Base-by-base conservation (phyloP, 2,888 invertebrate species). In the Drosophila infuscata region DNA sequence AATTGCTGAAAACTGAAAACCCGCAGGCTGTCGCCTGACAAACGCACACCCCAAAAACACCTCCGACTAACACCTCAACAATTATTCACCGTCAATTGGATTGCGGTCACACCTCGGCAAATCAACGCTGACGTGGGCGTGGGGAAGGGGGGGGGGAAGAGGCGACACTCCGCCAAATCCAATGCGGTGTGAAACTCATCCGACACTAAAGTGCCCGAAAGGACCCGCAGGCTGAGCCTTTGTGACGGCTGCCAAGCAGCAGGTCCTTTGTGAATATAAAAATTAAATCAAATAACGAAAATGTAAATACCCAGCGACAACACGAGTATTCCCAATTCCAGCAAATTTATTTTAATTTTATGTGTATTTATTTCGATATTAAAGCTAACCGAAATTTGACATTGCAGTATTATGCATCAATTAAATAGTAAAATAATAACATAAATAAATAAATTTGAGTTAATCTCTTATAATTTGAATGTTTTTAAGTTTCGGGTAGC, bases 21-120 rank as follows among this genome's bases (percentile, higher is more conserved):
- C 60, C 52, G 43, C 57, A 56, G 56, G 56, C 57, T 15, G 29
- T 11, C 25, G 33, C 29, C 36, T 38, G 69, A 30, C 58, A 58
- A 17, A 29, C 33, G 20, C 11, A 46, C 35, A 3, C 35, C n/a
- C 7, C 17, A 51, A 49, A 74, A 48, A 61, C 60, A 66, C 48
- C 51, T 51, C 49, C 46, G 48, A 25, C 71, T 48, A 72, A 76
- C 78, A 76, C 81, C 78, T 79, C 56, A 46, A 49, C 72, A 79
- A 79, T 80, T 79, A 81, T 76, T 68, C 72, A 46, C 49, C 81
- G 68, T 69, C 81, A 79, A 79, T 79, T 76, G 77, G 65, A 76
- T 79, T 79, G 78, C 41, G 78, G 78, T 81, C 54, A 80, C 81
- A 81, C 75, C 65, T 65, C 76, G 48, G 9, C 76, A 66, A 49